Evolutionary conservation across 2,888 invertebrate genomes (phyloP).

Genomic region (Pterostichus madidus): DNA sequence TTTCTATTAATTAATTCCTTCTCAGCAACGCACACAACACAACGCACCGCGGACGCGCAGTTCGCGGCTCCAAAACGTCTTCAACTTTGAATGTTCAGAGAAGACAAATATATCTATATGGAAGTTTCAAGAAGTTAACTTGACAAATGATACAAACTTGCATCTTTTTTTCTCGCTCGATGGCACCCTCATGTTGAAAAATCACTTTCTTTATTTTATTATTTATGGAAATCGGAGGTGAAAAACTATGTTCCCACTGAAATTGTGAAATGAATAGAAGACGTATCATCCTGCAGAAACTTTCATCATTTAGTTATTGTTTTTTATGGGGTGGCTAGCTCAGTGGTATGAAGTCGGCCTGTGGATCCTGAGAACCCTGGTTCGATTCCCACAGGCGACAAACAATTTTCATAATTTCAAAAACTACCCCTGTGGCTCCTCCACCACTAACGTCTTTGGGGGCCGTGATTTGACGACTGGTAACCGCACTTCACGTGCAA

Average conservation of each 20-base stretch:
- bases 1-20: conserved; percentile 26
- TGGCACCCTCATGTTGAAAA: conserved; percentile 24
- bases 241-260: conserved; percentile 12
- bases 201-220: conserved; percentile 47
- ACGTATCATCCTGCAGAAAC: not conserved
- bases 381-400: too few relatives aligned
- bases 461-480: too few relatives aligned
- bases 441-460: too few relatives aligned
- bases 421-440: too few relatives aligned
- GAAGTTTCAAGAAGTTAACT: conserved; percentile 61
- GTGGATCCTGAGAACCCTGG: too few relatives aligned
- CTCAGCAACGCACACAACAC: not conserved
- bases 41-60: not conserved
- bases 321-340: too few relatives aligned
- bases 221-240: conserved; percentile 53
- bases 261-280: not conserved
- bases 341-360: too few relatives aligned
- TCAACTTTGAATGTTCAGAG: conserved; percentile 9
- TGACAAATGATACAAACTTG: conserved; percentile 58
- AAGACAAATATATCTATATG: conserved; percentile 62
- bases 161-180: conserved; percentile 21
- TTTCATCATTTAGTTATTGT: too few relatives aligned
- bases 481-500: too few relatives aligned
- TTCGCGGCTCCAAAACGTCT: not conserved
- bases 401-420: too few relatives aligned